A percentile compares a stretch with the other conserved stretches of the same genome.
phyloP scores from a whole-genome alignment of 64 coral and sea anemone genomes.

The Pachyseris speciosa region DNA sequence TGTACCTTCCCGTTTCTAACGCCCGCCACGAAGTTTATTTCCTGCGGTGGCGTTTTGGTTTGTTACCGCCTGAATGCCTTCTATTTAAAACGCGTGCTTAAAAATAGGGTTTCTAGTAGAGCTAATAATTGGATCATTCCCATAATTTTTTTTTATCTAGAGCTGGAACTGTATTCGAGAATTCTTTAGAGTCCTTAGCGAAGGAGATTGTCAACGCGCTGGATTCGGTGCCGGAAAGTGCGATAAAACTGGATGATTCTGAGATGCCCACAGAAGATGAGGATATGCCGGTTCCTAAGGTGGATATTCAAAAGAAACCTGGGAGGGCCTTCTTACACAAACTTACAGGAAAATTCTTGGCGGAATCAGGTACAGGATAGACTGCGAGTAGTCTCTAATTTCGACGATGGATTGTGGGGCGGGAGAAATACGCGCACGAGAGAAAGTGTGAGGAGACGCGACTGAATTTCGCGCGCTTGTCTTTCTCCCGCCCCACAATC shows the following conservation, averaged over 20 bases:
- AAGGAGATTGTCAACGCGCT: constrained; percentile 75
- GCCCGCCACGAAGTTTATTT: too few species aligned
- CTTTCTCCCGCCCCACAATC: too few species aligned
- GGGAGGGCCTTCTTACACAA: constrained; percentile 85
- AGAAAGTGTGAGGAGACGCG: neutral
- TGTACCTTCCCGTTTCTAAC: too few species aligned
- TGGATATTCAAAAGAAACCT: constrained; percentile 75
- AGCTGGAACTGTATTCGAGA: constrained; percentile 51
- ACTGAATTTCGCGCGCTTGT: too few species aligned
- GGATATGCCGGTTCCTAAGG: neutral
- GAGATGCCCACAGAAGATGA: constrained; percentile 16
- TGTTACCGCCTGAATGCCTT: too few species aligned
- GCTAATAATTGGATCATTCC: too few species aligned
- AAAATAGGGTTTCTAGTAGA: too few species aligned
- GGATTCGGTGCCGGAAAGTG: constrained; percentile 17
- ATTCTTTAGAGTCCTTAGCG: constrained; percentile 72
- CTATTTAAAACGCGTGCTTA: too few species aligned
- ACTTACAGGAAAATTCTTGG: constrained; percentile 76
- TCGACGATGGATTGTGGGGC: too few species aligned
- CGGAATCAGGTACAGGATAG: constrained; percentile 71
- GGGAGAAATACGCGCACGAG: too few species aligned
- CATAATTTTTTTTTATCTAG: constrained; percentile 16
- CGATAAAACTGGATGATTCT: constrained; percentile 44
- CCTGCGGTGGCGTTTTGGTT: too few species aligned
- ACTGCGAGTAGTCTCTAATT: neutral